phyloP scores from a whole-genome alignment of 1,140 invertebrate genomes.

The Platorchestia sp. region DNA sequence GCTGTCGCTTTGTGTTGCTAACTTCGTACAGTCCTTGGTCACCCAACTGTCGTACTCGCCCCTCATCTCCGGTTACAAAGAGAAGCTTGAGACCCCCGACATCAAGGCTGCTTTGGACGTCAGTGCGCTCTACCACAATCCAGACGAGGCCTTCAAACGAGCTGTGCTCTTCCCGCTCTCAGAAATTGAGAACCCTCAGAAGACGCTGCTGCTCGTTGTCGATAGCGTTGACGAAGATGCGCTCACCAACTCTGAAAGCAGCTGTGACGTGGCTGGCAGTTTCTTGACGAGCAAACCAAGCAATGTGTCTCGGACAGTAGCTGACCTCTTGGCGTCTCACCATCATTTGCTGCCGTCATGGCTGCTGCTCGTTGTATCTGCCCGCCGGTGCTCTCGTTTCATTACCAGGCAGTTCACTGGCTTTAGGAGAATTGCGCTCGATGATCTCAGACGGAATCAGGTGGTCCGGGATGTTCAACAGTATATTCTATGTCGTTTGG shows the following conservation, averaged over 20 bases:
- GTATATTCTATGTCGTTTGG: constrained; percentile 91
- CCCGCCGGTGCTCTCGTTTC: constrained; percentile 78
- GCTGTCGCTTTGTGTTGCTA: constrained; percentile 80
- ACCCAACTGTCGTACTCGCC: constrained; percentile 80
- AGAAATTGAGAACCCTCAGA: constrained; percentile 85
- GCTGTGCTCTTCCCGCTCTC: constrained; percentile 87
- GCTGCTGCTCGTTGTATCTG: constrained; percentile 91
- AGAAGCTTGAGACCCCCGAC: constrained; percentile 83
- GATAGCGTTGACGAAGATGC: constrained; percentile 90
- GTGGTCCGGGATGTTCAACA: constrained; percentile 90
- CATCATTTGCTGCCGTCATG: constrained; percentile 94
- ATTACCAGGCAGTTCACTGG: constrained; percentile 93
- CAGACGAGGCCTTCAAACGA: constrained; percentile 91
- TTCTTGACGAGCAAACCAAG: constrained; percentile 60
- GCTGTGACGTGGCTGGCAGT: constrained; percentile 80
- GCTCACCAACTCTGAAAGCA: constrained; percentile 81
- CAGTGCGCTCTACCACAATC: constrained; percentile 75
- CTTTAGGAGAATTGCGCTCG: constrained; percentile 81
- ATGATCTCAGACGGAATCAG: constrained; percentile 66
- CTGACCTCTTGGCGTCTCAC: constrained; percentile 88
- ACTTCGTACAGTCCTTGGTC: constrained; percentile 87
- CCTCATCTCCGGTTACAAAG: constrained; percentile 79
- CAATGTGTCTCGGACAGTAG: constrained; percentile 78
- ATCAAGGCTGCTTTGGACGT: constrained; percentile 68
- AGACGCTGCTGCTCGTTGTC: constrained; percentile 86